phyloP scores from a whole-genome alignment of 1,140 invertebrate genomes.

The Brachionus sp. region DNA sequence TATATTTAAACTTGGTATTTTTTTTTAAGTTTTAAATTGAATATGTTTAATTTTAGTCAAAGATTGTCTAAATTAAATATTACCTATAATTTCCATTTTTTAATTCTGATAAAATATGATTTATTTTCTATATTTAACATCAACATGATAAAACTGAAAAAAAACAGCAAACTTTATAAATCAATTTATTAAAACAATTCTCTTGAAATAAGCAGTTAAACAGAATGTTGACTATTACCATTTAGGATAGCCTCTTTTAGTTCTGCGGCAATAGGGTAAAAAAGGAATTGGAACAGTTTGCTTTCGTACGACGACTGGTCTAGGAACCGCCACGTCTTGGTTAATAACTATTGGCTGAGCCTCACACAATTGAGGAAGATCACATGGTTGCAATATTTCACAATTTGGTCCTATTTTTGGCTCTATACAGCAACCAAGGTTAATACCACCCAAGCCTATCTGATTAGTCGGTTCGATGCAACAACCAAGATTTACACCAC shows the following conservation, averaged over 20 bases:
- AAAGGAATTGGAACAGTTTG: background rate
- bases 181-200: background rate
- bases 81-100: too few species aligned
- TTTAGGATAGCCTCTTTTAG: background rate
- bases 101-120: too few species aligned
- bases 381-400: background rate
- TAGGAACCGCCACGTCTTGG: background rate
- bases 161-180: background rate
- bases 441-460: background rate
- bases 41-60: background rate
- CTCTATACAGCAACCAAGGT: background rate
- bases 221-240: background rate
- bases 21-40: background rate
- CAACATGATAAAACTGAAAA: too few species aligned
- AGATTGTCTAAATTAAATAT: too few species aligned
- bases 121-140: too few species aligned
- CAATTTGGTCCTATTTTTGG: background rate
- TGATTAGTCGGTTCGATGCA: background rate
- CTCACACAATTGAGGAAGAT: background rate
- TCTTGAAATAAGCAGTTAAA: background rate
- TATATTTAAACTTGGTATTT: background rate
- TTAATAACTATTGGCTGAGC: background rate
- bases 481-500: background rate
- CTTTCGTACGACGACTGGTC: background rate
- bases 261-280: constrained; percentile 19